Evolutionary conservation across 2,888 invertebrate species (phyloP).

Genomic region (Aphodius granarius): DNA sequence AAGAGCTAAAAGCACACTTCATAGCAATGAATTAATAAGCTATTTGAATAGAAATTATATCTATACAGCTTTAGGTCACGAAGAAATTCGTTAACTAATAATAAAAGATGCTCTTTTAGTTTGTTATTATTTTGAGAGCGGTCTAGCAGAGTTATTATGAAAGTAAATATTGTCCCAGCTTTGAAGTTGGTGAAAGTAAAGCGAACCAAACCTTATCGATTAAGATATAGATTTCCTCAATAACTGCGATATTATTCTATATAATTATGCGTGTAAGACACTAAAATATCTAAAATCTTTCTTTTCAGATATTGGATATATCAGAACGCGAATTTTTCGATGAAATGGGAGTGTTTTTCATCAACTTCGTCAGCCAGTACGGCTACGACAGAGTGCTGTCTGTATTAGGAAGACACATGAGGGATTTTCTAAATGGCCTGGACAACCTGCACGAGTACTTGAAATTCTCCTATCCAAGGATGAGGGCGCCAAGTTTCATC

Average conservation of each 20-base stretch:
- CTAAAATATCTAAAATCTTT: background rate
- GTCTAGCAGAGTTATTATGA: too few species aligned
- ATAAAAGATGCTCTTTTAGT: too few species aligned
- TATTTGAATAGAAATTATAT: too few species aligned
- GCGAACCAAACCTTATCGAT: too few species aligned
- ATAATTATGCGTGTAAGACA: too few species aligned
- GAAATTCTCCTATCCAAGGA: slow-evolving; percentile 91
- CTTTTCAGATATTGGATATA: slow-evolving; percentile 78
- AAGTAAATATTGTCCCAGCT: background rate
- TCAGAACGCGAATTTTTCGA: slow-evolving; percentile 89
- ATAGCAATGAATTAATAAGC: too few species aligned
- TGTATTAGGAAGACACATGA: slow-evolving; percentile 89
- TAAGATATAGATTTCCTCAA: too few species aligned
- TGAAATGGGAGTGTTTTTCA: slow-evolving; percentile 92
- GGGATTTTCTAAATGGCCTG: slow-evolving; percentile 93
- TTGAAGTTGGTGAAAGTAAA: background rate
- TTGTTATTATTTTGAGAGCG: too few species aligned
- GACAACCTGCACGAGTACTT: slow-evolving; percentile 98
- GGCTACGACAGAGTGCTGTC: slow-evolving; percentile 92
- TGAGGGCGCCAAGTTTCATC: slow-evolving; percentile 93
- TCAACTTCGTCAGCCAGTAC: slow-evolving; percentile 90
- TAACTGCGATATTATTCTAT: too few species aligned
- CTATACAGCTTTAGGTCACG: too few species aligned
- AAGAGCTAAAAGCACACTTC: too few species aligned
- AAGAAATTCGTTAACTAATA: too few species aligned